Percentiles rank a stretch among this genome's conserved stretches.
Conservation (phyloP, 2,888 invertebrate genomes). For the Drosophila fulvimacula region DNA sequence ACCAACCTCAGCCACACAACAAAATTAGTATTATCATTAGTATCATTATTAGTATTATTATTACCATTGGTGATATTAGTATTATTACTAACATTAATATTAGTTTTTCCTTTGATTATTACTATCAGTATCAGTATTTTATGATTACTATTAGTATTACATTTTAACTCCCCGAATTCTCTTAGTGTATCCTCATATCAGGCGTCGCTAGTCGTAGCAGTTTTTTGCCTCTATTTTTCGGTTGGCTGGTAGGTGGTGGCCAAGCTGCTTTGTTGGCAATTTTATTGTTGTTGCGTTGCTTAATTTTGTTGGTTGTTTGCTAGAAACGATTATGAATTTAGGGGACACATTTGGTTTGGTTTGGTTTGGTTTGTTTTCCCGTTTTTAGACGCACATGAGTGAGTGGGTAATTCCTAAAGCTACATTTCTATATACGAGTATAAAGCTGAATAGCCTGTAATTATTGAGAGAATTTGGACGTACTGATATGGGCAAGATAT, state of each 20-base stretch:
- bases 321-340: constrained; percentile 25
- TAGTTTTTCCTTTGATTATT: not conserved
- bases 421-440: not conserved
- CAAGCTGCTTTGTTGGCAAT: constrained; percentile 40
- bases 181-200: too few species aligned
- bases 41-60: not conserved
- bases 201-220: too few species aligned
- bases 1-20: too few species aligned
- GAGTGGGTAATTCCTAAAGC: not conserved
- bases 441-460: too few species aligned
- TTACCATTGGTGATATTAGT: too few species aligned
- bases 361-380: not conserved
- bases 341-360: constrained; percentile 13
- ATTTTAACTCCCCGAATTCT: too few species aligned
- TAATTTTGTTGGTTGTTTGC: constrained; percentile 15
- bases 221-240: constrained; percentile 8
- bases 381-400: not conserved
- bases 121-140: not conserved
- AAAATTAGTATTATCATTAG: too few species aligned
- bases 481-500: not conserved
- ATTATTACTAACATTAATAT: not conserved
- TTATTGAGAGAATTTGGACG: not conserved
- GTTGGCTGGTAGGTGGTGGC: constrained; percentile 36
- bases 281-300: constrained; percentile 24
- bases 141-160: not conserved